Base-by-base conservation (phyloP, 2,888 invertebrate genomes). In the Aphidius colemani region DNA sequence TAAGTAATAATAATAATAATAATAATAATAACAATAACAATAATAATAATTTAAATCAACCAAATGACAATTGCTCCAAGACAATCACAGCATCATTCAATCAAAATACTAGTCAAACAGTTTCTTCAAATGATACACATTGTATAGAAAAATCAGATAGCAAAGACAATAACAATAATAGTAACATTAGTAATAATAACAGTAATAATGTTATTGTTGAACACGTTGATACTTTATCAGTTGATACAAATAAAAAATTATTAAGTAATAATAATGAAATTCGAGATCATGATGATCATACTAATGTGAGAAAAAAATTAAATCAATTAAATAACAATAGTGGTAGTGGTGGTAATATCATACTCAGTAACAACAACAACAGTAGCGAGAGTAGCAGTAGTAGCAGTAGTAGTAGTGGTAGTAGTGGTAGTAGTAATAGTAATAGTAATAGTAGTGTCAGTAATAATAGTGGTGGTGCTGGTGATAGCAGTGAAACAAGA, bases 61-160 rank as follows among this genome's bases (percentile, higher is more conserved):
- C 3, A 5, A 30, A 30, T 30, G 13, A 18, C 13, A 30, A 30
- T 30, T 30, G 30, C 5, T 30, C 5, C 3, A 30, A 66, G n/a
- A 68, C 69, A 6, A 69, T 70, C 7, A 66, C 69, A n/a, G 4
- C 30, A 30, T 46, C 69, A 1, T 68, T 66, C 57, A 66, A 68
- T 10, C 60, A 66, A 7, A 63, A 60, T 11, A 45, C 62, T 39
- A 65, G 65, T 9, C 30, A 30, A 30, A 30, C 30, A 30, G 62
- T 66, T 8, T 65, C 64, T 11, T 45, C 63, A 9, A 65, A 70
- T 45, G 45, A 55, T 41, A 44, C 67, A 18, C 65, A 66, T 40
- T 66, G 64, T 45, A 61, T 55, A 45, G 62, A 66, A 9, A 18
- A 10, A 30, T n/a, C 43, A 9, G 48, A 10, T 8, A 13, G 13